phyloP scores from a whole-genome alignment of 2,113 vertebrate genomes.

The Ceyx margarethae region DNA sequence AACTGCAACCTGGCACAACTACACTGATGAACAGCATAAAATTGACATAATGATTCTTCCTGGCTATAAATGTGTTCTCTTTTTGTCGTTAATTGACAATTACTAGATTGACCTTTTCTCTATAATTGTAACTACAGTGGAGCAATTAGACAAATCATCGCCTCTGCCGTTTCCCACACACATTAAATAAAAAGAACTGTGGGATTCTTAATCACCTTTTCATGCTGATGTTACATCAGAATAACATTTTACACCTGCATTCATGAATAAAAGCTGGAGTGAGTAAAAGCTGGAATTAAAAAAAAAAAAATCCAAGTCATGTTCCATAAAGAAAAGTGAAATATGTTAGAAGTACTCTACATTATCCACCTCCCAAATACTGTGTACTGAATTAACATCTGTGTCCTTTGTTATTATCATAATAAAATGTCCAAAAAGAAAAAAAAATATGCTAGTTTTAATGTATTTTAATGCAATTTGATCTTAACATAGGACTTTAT shows the following conservation, averaged over 20 bases:
- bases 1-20: background rate
- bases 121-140: conserved; percentile 67
- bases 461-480: background rate
- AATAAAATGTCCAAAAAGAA: background rate
- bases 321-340: background rate
- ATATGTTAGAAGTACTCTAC: background rate
- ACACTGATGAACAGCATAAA: conserved; percentile 64
- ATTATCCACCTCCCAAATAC: background rate
- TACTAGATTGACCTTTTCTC: conserved; percentile 76
- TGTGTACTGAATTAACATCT: background rate
- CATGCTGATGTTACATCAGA: background rate
- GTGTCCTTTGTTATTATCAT: background rate
- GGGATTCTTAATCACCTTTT: conserved; percentile 20
- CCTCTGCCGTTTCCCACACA: background rate
- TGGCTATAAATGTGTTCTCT: conserved; percentile 63
- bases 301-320: background rate
- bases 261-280: background rate
- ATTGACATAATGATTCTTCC: conserved; percentile 69
- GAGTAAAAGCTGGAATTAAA: background rate
- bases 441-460: background rate
- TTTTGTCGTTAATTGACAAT: conserved; percentile 70
- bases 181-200: conserved; percentile 46
- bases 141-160: conserved; percentile 70
- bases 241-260: background rate
- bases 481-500: background rate